Evolutionary conservation across 2,797 vertebrate genomes (phyloP).

Genomic region (Fundulus diaphanus): DNA sequence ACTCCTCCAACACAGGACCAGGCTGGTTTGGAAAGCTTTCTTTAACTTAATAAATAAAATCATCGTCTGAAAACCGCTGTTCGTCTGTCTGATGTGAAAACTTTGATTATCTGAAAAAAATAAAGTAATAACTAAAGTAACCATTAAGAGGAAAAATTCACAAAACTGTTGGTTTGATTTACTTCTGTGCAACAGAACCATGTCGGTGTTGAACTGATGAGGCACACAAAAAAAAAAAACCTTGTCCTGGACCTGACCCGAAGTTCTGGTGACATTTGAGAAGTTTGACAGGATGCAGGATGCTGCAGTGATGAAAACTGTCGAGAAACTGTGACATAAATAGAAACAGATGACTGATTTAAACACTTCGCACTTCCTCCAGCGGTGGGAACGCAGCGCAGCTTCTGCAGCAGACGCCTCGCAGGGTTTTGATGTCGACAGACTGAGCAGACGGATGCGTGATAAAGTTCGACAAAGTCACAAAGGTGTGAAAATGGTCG

Average conservation of each 20-base stretch:
- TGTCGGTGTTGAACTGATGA: not conserved
- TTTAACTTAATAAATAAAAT: not conserved
- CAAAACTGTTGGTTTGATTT: no score
- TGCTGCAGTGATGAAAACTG: conserved; percentile 21
- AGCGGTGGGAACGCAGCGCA: conserved; percentile 15
- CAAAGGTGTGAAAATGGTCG: conserved; percentile 43
- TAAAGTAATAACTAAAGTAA: not conserved
- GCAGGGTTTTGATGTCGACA: conserved; percentile 23
- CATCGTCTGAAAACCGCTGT: not conserved
- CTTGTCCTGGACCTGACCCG: not conserved
- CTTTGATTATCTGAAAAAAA: not conserved
- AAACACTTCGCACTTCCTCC: conserved; percentile 24
- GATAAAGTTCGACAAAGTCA: conserved; percentile 21
- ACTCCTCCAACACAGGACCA: not conserved
- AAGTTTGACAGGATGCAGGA: conserved; percentile 17
- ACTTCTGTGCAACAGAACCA: not conserved
- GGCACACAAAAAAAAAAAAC: not conserved
- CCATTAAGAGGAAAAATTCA: no score
- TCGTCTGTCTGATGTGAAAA: not conserved
- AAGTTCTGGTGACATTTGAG: conserved; percentile 15
- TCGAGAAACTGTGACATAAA: conserved; percentile 44
- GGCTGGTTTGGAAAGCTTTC: no score
- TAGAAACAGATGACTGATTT: conserved; percentile 30
- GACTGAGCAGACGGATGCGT: conserved; percentile 26
- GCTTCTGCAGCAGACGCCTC: conserved; percentile 4